These are phyloP conservation scores for Byasa hedistus DNA, from an alignment of 2,888 invertebrate species.

Conservation along the genomic window DNA sequence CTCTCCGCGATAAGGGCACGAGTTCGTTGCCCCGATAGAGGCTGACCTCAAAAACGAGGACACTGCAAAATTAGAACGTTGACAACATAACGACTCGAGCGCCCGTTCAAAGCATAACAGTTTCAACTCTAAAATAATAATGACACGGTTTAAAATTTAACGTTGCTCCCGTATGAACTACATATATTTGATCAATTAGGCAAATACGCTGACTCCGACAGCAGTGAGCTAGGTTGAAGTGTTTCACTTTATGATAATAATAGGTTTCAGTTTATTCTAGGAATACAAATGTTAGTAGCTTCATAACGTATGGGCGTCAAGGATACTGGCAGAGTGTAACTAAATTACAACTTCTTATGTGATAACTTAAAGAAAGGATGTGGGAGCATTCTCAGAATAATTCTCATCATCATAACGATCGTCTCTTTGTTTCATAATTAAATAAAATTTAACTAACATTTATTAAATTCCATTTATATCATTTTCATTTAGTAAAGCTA, in stretches of 20 bases:
- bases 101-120: constrained; percentile 54
- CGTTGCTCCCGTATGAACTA: constrained; percentile 55
- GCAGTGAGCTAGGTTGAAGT: constrained; percentile 68
- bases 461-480: too few species aligned
- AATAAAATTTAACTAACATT: too few species aligned
- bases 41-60: constrained; percentile 87
- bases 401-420: too few species aligned
- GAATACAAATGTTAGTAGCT: constrained; percentile 35
- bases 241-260: constrained; percentile 67
- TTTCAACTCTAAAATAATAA: constrained; percentile 49
- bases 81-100: constrained; percentile 76
- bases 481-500: too few species aligned
- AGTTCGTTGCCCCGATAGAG: constrained; percentile 80
- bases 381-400: too few species aligned
- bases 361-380: too few species aligned
- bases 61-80: constrained; percentile 82
- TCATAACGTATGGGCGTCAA: constrained; percentile 15
- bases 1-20: constrained; percentile 77
- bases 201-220: constrained; percentile 77
- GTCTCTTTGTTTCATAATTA: too few species aligned
- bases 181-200: constrained; percentile 79
- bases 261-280: constrained; percentile 53
- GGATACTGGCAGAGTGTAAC: background rate
- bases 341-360: background rate
- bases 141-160: constrained; percentile 46